Evolutionary conservation across 1,140 invertebrate species (phyloP), one percentile per base, ranked within the genome.

Genomic region (Drosophila bipectinata): DNA sequence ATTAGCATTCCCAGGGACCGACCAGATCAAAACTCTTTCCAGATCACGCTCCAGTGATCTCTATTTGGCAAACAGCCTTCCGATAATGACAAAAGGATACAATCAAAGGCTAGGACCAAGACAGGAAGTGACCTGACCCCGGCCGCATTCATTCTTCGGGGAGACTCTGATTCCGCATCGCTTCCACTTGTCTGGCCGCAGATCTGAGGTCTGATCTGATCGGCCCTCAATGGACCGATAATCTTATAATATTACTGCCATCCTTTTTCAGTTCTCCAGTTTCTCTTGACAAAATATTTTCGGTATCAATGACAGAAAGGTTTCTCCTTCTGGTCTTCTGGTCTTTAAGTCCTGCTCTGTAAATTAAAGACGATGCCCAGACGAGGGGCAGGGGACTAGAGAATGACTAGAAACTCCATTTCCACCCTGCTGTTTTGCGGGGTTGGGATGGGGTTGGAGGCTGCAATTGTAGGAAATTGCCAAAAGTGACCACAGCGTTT

Each of bases 121-220:
- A 64, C 75, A 59, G 24, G 52, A 57, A 72, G 34, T 37, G 64
- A 79, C 54, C 67, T 37, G 51, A 52, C 34, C 51, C 15, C 4
- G 41, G 6, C 6, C 21, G 7, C 28, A 5, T n/a, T 56, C 56
- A 24, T 34, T 9, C 18, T 21, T 21, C 18, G 18, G 32, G 32
- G n/a, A 21, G 41, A 32, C 26, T 15, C 30, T 54, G 28, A 41
- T 58, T 53, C 41, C 57, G 57, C 57, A 69, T 71, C 61, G 58
- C 41, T 85, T 83, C 59, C 79, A 83, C 83, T 88, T 88, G 76
- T 72, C 87, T 83, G 79, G 68, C 79, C 83, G 77, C 83, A 88
- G 77, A 77, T 79, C 82, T 54, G 63, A 81, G 77, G 68, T 61
- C 60, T 30, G 37, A 44, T 9, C 12, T 8, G 3, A 39, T 37